phyloP scores from a whole-genome alignment of 2,888 invertebrate species.

The Cataglyphis rosenhaueri region DNA sequence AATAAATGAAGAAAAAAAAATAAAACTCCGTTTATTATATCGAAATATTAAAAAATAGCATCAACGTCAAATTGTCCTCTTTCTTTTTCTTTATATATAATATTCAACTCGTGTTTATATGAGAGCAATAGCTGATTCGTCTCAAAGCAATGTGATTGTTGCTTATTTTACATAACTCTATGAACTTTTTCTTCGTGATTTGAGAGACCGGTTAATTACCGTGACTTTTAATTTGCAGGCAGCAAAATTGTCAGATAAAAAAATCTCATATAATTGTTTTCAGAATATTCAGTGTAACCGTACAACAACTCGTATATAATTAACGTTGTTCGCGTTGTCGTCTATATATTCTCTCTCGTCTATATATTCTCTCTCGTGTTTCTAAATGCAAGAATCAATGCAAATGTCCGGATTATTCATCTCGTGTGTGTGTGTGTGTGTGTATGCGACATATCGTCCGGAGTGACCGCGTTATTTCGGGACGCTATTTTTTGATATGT shows the following conservation, averaged over 20 bases:
- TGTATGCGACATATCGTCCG: conserved; percentile 46
- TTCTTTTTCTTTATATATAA: not conserved
- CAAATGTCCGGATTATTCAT: conserved; percentile 37
- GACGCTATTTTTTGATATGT: conserved; percentile 27
- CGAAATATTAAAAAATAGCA: conserved; percentile 4
- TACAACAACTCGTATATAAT: not conserved
- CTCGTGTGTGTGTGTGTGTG: conserved; percentile 31
- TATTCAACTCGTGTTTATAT: not conserved
- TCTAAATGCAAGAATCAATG: conserved; percentile 34
- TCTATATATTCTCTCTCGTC: not conserved
- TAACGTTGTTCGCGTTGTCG: conserved; percentile 17
- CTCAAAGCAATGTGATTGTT: conserved; percentile 28
- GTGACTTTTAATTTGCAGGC: conserved; percentile 42
- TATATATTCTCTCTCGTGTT: not conserved
- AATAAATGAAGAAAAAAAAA: not conserved
- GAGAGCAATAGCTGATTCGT: not conserved
- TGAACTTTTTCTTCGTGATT: conserved; percentile 8
- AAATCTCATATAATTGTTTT: not conserved
- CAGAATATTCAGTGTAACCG: conserved; percentile 10
- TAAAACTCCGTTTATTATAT: not conserved
- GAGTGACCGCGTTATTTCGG: conserved; percentile 25
- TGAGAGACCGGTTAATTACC: conserved; percentile 31
- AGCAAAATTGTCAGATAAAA: conserved; percentile 24
- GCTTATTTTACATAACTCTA: conserved; percentile 6
- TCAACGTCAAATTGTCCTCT: not conserved